These are phyloP conservation scores for Gobiocypris rarus DNA, from an alignment of 2,113 vertebrate genomes.

Conservation along the genomic window DNA sequence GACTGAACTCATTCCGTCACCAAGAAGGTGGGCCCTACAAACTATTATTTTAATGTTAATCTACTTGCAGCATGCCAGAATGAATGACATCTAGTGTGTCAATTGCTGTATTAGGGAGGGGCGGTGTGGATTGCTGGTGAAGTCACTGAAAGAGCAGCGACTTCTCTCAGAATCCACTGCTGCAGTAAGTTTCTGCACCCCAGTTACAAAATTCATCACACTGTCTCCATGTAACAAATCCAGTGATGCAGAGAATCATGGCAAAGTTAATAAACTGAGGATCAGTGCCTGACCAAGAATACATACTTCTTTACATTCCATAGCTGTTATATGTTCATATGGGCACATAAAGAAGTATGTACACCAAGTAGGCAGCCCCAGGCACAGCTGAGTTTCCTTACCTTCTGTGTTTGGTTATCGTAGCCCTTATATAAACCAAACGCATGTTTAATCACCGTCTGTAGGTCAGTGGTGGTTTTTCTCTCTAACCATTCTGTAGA, in stretches of 20 bases:
- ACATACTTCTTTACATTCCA: conserved; percentile 99
- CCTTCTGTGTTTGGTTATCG: conserved; percentile 29
- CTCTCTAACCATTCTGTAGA: conserved; percentile 58
- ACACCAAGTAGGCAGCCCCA: conserved; percentile 85
- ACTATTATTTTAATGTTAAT: not conserved
- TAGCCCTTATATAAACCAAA: conserved; percentile 3
- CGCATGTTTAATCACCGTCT: conserved; percentile 34
- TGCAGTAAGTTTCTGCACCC: conserved; percentile 69
- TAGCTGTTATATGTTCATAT: conserved; percentile 99
- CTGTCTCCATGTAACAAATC: not conserved
- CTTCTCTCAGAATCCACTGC: conserved; percentile 71
- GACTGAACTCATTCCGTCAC: not conserved
- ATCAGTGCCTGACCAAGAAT: conserved; percentile 90
- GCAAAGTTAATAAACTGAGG: conserved; percentile 66
- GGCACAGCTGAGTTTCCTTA: conserved; percentile 64
- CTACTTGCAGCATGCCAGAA: not conserved
- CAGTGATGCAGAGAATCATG: not conserved
- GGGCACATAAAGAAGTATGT: conserved; percentile 99
- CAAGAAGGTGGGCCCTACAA: not conserved
- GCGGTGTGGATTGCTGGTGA: conserved; percentile 18
- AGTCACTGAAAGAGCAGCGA: conserved; percentile 67
- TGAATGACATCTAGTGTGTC: not conserved
- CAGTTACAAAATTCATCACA: not conserved
- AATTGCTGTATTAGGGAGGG: conserved; percentile 58
- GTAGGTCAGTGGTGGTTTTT: conserved; percentile 55